Base-by-base conservation (phyloP, 2,888 invertebrate genomes). In the Diarsia brunnea region DNA sequence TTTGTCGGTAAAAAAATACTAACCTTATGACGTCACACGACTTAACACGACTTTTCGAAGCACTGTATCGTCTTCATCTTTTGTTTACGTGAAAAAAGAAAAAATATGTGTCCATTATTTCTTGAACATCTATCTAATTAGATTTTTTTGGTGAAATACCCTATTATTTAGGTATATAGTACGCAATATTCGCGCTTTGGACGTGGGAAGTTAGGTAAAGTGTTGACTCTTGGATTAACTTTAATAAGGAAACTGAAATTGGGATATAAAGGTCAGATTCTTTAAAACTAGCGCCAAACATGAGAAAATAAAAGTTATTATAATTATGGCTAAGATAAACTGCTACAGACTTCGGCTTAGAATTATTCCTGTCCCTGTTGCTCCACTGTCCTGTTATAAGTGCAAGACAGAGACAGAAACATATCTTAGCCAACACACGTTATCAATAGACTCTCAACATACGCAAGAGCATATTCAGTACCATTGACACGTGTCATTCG, bases 381-480 rank as follows among this genome's bases (percentile, higher is more conserved):
- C 16, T n/a, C n/a, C 24, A 12, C 10, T 53, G 8, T 45, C 14
- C 4, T 3, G 12, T 5, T 38, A 24, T 0, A 77, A 47, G 8
- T 38, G 27, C 21, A 27, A 76, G 24, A 55, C 10, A 38, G 53
- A 53, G 38, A 47, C 10, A n/a, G 10, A 7, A 76, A 64, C 12
- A 76, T 75, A 45, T 75, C 24, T 24, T 16, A 24, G 31, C 14
- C 45, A 63, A 51, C 60, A 4, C 16, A 45, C n/a, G 16, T 45
- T n/a, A 53, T 19, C 19, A 31, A 64, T 64, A n/a, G n/a, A 43
- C 63, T 63, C n/a, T 64, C 38, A 55, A 67, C 24, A n/a, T 38
- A 68, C 79, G 53, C 51, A 55, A 21, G 24, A 69, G 45, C 49
- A 78, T 60, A 58, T 55, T 64, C 45, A 66, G 64, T 81, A 81